phyloP scores from a whole-genome alignment of 2,888 invertebrate species.

The Sturmia bella region DNA sequence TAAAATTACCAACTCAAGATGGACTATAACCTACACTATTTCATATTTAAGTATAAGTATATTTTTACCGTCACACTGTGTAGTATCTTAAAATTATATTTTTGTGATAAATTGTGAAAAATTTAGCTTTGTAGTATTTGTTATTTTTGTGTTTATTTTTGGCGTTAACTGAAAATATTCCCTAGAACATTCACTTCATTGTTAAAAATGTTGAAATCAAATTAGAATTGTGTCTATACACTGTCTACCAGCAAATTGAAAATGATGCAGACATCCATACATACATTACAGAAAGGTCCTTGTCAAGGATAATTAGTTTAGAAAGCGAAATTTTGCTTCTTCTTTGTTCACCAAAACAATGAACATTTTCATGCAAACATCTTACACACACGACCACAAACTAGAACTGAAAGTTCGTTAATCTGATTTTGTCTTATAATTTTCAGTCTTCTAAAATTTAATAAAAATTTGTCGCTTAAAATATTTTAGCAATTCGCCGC shows the following conservation, averaged over 20 bases:
- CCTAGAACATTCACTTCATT: slow-evolving; percentile 3
- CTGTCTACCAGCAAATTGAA: slow-evolving; percentile 25
- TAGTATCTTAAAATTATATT: too few relatives aligned
- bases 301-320: slow-evolving; percentile 41
- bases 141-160: neutral
- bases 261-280: neutral
- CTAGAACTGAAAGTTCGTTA: slow-evolving; percentile 31
- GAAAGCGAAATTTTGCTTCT: slow-evolving; percentile 10
- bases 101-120: too few relatives aligned
- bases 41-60: too few relatives aligned
- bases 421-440: slow-evolving; percentile 16
- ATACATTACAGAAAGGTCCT: slow-evolving; percentile 13
- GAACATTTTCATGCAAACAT: neutral
- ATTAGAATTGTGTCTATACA: slow-evolving; percentile 28
- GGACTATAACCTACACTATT: too few relatives aligned
- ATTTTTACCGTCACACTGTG: too few relatives aligned
- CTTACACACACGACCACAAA: neutral
- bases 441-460: neutral
- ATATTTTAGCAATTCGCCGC: too few relatives aligned
- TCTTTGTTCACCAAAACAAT: slow-evolving; percentile 13
- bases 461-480: too few relatives aligned
- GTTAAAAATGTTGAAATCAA: slow-evolving; percentile 7
- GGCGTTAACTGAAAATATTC: neutral
- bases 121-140: neutral
- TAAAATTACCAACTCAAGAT: too few relatives aligned